Evolutionary conservation across 2,888 invertebrate species (phyloP), one percentile per base, ranked within the genome.

Genomic region (Trichogramma dendrolimi): DNA sequence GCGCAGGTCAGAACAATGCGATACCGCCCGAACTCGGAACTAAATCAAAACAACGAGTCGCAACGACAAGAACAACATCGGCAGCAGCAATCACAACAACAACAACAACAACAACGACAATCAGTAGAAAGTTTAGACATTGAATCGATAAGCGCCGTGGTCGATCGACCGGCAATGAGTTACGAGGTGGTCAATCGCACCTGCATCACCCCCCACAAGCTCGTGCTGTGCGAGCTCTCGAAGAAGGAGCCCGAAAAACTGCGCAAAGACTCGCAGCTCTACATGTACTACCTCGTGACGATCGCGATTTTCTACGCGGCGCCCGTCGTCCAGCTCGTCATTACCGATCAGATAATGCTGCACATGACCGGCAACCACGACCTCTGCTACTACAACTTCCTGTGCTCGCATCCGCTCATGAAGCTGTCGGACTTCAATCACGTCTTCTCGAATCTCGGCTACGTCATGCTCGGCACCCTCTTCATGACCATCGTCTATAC

Each of bases 361-460:
- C 86, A 89, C 73, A 83, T 87, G 56, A 91, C 93, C 0, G 94
- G 94, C 0, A 86, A 94, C 76, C 89, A 92, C 72, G 94, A 94
- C 79, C 81, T 92, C 53, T 94, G 94, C 78, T 94, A 92, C 79
- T 94, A 93, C 80, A 94, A 94, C 79, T 94, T 92, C 80, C 80
- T 90, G 39, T 94, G 94, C 79, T 87, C 92, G 0, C 90, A 91
- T 77, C 92, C 92, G 0, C 80, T 91, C n/a, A 88, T 88, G 58
- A 79, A 84, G 1, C 80, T 93, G 27, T 88, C 89, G 0, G 91
- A 94, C 73, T 92, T 92, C 79, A 94, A 94, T 82, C 94, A 93
- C 76, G 87, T 94, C 41, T 90, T 86, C 80, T 91, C 91, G 38
- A 94, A 94, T 80, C 82, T 89, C 47, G 92, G 91, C 4, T 94